Evolutionary conservation across 2,888 invertebrate genomes (phyloP), one percentile per base, ranked within the genome.

Genomic region (Nasonovia ribisnigri): DNA sequence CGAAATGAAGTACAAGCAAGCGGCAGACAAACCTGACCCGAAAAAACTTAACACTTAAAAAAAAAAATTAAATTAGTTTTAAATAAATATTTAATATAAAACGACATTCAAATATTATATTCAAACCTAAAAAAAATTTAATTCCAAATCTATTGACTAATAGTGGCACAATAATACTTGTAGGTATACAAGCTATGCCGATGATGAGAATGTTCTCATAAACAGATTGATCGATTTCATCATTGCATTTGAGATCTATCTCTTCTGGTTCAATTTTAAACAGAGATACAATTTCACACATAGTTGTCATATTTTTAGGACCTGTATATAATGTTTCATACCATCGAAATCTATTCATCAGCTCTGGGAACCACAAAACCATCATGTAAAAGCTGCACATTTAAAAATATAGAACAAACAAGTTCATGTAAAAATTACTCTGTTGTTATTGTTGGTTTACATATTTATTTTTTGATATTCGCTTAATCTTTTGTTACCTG

Each of bases 341-440:
- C 95, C 97, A 97, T 95, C 98, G 97, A 96, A 98, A 98, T 93
- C 98, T 97, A 96, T 97, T 97, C 96, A 98, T 98, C 95, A 98
- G 96, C 96, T 98, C 98, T 29, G 98, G 98, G 96, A 98, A 98
- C 98, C 98, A 98, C 95, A 98, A 97, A 97, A 98, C 98, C 87
- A 98, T 96, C 20, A 98, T 98, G 96, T 98, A 98, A 96, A 98
- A 98, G 95, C 98, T 98, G 96, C 26, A 96, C 96, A 36, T 36
- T 36, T 20, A 42, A 36, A 77, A 77, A 29, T 36, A 36, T 11
- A 77, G 20, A 77, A 77, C 20, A 36, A 77, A 6, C 36, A 0
- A 20, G 20, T 77, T 77, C 20, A 42, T 77, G 20, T 77, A 36
- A 77, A 77, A 77, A 36, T 36, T 36, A 36, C 36, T 77, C 3